Base-by-base conservation (phyloP, 2,797 vertebrate genomes). In the Malacoraja senta region DNA sequence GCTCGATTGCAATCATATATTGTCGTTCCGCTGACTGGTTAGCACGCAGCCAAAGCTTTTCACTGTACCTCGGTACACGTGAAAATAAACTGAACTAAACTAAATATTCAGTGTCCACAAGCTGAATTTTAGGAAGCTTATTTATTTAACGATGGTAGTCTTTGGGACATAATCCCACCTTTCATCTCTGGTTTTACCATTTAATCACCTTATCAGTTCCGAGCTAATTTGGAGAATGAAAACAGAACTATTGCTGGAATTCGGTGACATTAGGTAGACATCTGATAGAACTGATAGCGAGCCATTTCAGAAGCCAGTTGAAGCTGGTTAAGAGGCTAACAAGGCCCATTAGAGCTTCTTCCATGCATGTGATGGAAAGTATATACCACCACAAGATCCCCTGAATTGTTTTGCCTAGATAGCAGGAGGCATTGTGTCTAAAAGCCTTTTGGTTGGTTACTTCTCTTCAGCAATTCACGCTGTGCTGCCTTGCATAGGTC, bases 321-420 rank as follows among this genome's bases (percentile, higher is more conserved):
- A 97, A 97, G 97, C 97, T 96, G 96, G 96, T 97, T 96, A 96
- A 97, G 97, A 98, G 97, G 96, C 95, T 96, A 97, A 97, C 97
- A 96, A 97, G 97, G 96, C 94, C 97, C 97, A 98, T 98, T 98
- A 98, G 97, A 97, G 96, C 96, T 97, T 97, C 96, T 97, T 97
- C 97, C 97, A 97, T 97, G 97, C 96, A 97, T 97, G 97, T 96
- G 97, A 97, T 96, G 96, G 95, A 95, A 96, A 94, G 95, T 96
- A 97, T 95, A 96, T 95, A 95, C 96, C 94, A 95, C 95, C 95
- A 95, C 95, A 95, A 97, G 97, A 96, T 96, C 96, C 93, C 94
- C 94, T 95, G 95, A 95, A 97, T 97, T 97, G 97, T 98, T 95
- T 95, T 94, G 80, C 95, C 35, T 93, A 95, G 97, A 98, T 97